Evolutionary conservation across 1,140 invertebrate genomes (phyloP).

Genomic region (Calliopsis andreniformis): DNA sequence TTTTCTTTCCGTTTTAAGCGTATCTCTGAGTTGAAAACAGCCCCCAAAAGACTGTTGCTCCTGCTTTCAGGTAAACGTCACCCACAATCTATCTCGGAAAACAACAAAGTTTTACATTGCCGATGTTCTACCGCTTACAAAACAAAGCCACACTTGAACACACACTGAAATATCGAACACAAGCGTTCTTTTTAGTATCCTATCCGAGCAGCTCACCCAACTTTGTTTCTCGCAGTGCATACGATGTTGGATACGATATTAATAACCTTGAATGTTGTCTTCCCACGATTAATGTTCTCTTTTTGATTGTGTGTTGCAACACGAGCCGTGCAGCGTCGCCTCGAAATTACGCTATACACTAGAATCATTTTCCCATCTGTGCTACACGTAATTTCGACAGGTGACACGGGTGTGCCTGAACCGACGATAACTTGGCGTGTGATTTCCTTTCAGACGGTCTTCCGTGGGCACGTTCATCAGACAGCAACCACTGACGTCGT

Average conservation of each 20-base stretch:
- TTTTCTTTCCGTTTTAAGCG: constrained; percentile 17
- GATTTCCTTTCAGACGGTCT: constrained; percentile 85
- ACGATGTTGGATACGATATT: constrained; percentile 36
- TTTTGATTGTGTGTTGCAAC: constrained; percentile 11
- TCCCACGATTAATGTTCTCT: constrained; percentile 31
- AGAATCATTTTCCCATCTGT: neutral
- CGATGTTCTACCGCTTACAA: constrained; percentile 49
- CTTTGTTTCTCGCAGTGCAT: constrained; percentile 44
- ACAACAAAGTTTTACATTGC: constrained; percentile 15
- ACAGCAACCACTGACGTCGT: constrained; percentile 80
- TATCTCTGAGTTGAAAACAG: constrained; percentile 29
- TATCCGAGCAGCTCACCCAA: constrained; percentile 32
- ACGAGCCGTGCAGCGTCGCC: neutral
- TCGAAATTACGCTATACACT: constrained; percentile 44
- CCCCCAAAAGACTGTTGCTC: constrained; percentile 13
- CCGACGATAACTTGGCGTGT: neutral
- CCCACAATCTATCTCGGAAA: constrained; percentile 30
- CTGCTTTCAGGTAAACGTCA: constrained; percentile 61
- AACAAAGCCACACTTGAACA: constrained; percentile 36
- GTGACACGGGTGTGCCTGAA: neutral
- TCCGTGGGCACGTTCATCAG: constrained; percentile 90
- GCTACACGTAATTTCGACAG: constrained; percentile 14
- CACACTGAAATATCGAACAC: constrained; percentile 39
- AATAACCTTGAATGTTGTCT: constrained; percentile 46
- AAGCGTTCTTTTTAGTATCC: constrained; percentile 32